Conservation (phyloP, 2,113 vertebrate species). For the Columbina picui region DNA sequence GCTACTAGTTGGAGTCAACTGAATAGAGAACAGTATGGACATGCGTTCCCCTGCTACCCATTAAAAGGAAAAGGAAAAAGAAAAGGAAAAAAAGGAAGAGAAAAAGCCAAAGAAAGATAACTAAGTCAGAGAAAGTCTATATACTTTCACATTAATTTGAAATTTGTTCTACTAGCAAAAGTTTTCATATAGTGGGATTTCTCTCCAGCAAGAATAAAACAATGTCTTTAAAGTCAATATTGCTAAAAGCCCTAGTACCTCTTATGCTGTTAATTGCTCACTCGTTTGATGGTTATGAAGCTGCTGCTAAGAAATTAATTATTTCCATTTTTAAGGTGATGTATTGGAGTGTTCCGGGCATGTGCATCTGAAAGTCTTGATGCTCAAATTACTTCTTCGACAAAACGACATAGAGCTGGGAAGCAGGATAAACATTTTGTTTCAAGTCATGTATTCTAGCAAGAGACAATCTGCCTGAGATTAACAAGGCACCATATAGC, state of each 20-base stretch:
- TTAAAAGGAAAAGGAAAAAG: background rate
- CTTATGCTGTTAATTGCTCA: background rate
- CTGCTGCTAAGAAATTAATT: background rate
- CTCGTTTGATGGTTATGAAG: background rate
- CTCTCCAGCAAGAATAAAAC: background rate
- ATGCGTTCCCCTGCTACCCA: background rate
- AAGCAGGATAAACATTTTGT: background rate
- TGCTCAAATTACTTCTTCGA: background rate
- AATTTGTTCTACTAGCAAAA: background rate
- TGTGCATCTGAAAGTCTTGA: background rate
- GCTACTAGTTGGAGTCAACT: background rate
- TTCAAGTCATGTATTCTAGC: background rate
- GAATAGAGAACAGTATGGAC: background rate
- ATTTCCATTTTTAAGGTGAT: background rate
- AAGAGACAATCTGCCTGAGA: background rate
- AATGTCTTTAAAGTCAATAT: background rate
- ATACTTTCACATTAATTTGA: background rate
- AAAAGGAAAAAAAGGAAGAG: rapidly evolving
- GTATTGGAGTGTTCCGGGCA: background rate
- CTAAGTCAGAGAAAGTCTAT: background rate
- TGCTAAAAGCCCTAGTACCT: background rate
- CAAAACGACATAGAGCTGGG: background rate
- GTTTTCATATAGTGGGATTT: background rate
- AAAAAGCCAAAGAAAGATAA: background rate
- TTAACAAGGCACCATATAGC: background rate